These are phyloP conservation scores for Chrysaora quinquecirrha DNA, from an alignment of 30 jellyfish, hydroid and myxozoan species.

Conservation along the genomic window DNA sequence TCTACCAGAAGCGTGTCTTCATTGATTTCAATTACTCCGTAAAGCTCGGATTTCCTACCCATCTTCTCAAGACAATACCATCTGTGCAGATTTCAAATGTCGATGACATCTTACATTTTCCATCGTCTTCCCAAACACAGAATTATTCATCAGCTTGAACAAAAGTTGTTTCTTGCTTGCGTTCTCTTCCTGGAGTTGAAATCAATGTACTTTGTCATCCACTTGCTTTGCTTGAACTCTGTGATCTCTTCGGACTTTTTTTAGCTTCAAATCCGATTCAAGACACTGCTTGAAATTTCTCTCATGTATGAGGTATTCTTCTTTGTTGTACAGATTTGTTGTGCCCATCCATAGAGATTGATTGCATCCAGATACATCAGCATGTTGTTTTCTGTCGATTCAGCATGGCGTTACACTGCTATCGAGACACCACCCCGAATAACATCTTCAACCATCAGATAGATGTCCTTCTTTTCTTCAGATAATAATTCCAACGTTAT, in stretches of 20 bases:
- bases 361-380: too few species aligned
- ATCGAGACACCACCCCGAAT: constrained; percentile 10
- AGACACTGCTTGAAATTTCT: too few species aligned
- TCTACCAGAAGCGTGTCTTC: too few species aligned
- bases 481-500: background rate
- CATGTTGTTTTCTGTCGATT: background rate
- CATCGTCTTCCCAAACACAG: too few species aligned
- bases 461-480: constrained; percentile 2
- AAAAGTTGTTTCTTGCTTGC: background rate
- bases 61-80: too few species aligned
- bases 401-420: background rate
- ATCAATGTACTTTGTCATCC: background rate
- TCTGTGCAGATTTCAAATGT: too few species aligned
- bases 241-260: background rate
- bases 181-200: background rate
- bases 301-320: background rate
- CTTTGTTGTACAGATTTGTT: background rate
- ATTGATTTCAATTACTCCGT: too few species aligned
- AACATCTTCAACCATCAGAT: constrained; percentile 19
- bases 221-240: background rate
- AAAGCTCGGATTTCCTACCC: too few species aligned
- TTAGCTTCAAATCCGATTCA: too few species aligned
- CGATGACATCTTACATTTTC: too few species aligned
- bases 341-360: constrained; percentile 21
- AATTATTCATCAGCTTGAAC: too few species aligned